Percentiles rank a stretch among this genome's conserved stretches.
Conservation (phyloP, 1,140 invertebrate genomes). For the Drosophila busckii region DNA sequence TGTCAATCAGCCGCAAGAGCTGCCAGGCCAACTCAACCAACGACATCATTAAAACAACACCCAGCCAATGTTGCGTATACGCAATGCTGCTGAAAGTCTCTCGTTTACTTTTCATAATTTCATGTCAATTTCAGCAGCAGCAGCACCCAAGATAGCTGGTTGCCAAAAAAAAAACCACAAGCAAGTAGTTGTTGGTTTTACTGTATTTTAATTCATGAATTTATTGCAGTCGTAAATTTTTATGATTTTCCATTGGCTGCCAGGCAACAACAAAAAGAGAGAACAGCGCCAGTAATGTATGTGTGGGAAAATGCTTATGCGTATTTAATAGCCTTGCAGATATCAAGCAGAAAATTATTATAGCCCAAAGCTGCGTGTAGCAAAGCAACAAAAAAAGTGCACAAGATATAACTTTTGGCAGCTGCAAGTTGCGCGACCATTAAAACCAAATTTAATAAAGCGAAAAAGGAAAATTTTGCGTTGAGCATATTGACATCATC, state of each 20-base stretch:
- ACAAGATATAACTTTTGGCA: conserved; percentile 5
- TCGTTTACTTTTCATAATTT: conserved; percentile 30
- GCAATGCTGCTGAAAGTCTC: conserved; percentile 1
- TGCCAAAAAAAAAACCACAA: conserved; percentile 7
- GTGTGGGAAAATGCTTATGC: conserved; percentile 54
- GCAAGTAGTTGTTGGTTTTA: too few relatives aligned
- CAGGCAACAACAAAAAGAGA: too few relatives aligned
- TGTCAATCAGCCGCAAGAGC: conserved; percentile 28
- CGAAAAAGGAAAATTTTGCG: conserved; percentile 15
- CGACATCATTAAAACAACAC: conserved; percentile 17
- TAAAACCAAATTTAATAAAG: conserved; percentile 67
- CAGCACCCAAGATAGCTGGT: background rate
- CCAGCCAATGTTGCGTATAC: conserved; percentile 26
- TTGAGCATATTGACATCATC: conserved; percentile 62
- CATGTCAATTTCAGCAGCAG: conserved; percentile 22
- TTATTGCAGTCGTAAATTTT: conserved; percentile 74
- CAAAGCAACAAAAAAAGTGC: background rate
- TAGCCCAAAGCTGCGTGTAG: background rate
- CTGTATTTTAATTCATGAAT: too few relatives aligned
- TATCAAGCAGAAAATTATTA: conserved; percentile 69
- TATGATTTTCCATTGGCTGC: conserved; percentile 64
- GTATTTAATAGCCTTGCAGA: conserved; percentile 70
- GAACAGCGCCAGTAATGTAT: too few relatives aligned
- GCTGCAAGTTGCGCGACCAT: conserved; percentile 25
- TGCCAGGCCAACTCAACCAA: background rate